Base-by-base conservation (phyloP, 2,888 invertebrate genomes). In the Marasmarcha lunaedactyla region DNA sequence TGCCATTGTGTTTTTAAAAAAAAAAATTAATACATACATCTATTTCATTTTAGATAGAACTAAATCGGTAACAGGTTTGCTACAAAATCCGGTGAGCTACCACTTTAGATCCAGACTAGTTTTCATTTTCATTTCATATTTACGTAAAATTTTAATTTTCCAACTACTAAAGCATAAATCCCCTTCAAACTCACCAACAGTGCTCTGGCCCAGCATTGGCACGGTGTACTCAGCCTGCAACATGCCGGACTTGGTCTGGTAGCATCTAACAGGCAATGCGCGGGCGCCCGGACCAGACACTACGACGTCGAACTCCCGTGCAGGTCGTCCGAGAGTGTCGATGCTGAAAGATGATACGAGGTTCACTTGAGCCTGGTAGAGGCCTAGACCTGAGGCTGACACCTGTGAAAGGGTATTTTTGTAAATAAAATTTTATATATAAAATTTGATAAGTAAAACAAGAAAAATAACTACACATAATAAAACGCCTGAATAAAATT, bases 191-290 rank as follows among this genome's bases (percentile, higher is more conserved):
- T 68, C 53, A 90, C 91, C 88, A 51, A 88, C 87, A 35, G 87
- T 84, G 52, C 88, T 88, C 49, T 89, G 86, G 36, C 90, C 90
- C 14, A 92, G 88, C 57, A 90, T 90, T 42, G 90, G 89, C 20
- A 94, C 90, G 11, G 91, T 92, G 71, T 93, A 99, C 71, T 99
- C 98, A 0, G 98, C 98, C 64, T 96, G 90, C 41, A 97, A 85
- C 58, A 96, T 91, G 1, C 98, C 98, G 45, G 97, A 96, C 59
- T 97, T 94, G 45, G 98, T 98, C 64, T 96, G 96, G 69, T 97
- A 97, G 63, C 98, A 97, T 42, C 96, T 70, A 2, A 98, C 95
- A 0, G 95, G 94, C 33, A 97, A 85, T 0, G 94, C 93, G 46
- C 90, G 86, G 0, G 92, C 88, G 5, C 90, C 90, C 0, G 92